These are phyloP conservation scores for Isotomurus palustris DNA, from an alignment of 2,888 invertebrate species.

Conservation along the genomic window DNA sequence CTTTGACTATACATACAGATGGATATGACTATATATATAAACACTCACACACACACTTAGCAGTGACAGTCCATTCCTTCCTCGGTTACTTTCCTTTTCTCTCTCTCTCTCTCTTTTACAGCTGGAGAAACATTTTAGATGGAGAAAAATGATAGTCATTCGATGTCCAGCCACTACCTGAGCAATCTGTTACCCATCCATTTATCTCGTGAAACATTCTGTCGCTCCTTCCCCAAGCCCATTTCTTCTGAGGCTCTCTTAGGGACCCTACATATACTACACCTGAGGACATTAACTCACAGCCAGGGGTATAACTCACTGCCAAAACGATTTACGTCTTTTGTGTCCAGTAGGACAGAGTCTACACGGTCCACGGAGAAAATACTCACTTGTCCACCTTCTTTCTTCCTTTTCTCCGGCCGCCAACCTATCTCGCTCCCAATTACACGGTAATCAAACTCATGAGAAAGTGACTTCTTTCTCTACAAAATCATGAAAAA, in stretches of 20 bases:
- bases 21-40: no score
- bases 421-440: background rate
- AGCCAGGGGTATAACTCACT: background rate
- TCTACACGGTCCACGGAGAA: no score
- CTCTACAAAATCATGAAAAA: slow-evolving; percentile 11
- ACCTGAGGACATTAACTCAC: slow-evolving; percentile 3
- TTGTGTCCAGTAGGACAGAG: background rate
- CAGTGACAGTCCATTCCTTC: no score
- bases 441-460: slow-evolving; percentile 15
- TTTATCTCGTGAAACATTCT: slow-evolving; percentile 43
- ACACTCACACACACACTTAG: no score
- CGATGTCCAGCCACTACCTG: slow-evolving; percentile 44
- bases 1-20: no score
- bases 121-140: slow-evolving; percentile 32
- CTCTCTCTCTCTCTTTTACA: background rate
- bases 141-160: slow-evolving; percentile 47
- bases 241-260: slow-evolving; percentile 24
- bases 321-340: slow-evolving; percentile 1
- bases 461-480: slow-evolving; percentile 10
- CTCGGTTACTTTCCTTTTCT: no score
- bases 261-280: background rate
- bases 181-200: slow-evolving; percentile 47
- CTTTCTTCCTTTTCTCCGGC: background rate
- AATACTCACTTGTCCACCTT: no score
- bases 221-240: slow-evolving; percentile 39